These are phyloP conservation scores for Crenichthys baileyi DNA, from an alignment of 2,797 vertebrate species.

Conservation along the genomic window DNA sequence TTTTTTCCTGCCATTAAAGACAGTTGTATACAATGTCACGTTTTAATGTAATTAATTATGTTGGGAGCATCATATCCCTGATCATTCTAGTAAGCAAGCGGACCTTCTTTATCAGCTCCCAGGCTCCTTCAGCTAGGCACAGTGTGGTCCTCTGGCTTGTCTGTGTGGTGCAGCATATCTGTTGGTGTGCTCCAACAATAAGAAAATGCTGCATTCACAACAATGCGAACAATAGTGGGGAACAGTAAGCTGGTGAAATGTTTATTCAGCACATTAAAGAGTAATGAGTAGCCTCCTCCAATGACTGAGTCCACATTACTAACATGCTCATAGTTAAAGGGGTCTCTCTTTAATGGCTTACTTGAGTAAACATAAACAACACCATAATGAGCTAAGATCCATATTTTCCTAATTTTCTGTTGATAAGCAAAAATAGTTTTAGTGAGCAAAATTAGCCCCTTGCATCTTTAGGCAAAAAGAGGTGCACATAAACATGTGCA, in stretches of 20 bases:
- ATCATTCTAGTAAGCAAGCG: conserved; percentile 16
- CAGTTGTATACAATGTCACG: not conserved
- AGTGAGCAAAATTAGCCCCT: conserved; percentile 68
- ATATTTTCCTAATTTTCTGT: conserved; percentile 72
- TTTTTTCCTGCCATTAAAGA: not conserved
- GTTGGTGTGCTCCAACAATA: conserved; percentile 63
- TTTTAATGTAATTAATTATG: not conserved
- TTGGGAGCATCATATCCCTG: not conserved
- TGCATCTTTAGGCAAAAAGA: conserved; percentile 65
- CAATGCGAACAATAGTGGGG: conserved; percentile 79
- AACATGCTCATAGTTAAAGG: conserved; percentile 70
- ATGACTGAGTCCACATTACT: conserved; percentile 77
- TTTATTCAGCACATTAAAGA: conserved; percentile 85
- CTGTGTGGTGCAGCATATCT: conserved; percentile 61
- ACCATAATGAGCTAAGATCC: conserved; percentile 77
- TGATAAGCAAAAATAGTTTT: conserved; percentile 76
- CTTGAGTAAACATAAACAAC: conserved; percentile 79
- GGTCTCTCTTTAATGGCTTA: conserved; percentile 74
- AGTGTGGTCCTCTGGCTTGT: conserved; percentile 48
- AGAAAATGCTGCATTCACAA: conserved; percentile 82
- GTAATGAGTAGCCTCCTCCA: conserved; percentile 77
- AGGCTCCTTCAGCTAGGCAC: conserved; percentile 20
- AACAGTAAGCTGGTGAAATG: conserved; percentile 71
- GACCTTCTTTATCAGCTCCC: conserved; percentile 35
- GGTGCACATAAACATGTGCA: conserved; percentile 18